Conservation (phyloP, 2,113 vertebrate genomes). For the Kryptolebias marmoratus region DNA sequence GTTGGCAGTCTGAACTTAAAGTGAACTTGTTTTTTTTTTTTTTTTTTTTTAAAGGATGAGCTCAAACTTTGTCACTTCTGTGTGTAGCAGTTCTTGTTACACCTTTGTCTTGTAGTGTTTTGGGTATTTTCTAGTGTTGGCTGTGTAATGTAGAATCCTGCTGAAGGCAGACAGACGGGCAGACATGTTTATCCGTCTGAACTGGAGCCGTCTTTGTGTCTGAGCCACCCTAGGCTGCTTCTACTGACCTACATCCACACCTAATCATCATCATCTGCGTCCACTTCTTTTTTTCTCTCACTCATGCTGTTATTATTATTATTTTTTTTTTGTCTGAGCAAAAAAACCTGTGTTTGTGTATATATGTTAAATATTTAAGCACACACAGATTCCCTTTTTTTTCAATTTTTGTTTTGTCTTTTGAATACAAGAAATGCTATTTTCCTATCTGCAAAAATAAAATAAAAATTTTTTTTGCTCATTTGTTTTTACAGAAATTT, state of each 20-base stretch:
- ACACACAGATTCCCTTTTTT: constrained; percentile 42
- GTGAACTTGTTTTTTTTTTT: constrained; percentile 39
- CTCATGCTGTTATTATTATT: background rate
- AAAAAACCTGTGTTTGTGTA: background rate
- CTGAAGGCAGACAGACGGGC: constrained; percentile 46
- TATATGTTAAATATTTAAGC: background rate
- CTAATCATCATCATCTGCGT: constrained; percentile 15
- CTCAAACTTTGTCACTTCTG: constrained; percentile 34
- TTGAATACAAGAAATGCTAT: constrained; percentile 81
- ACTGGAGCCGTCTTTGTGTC: constrained; percentile 65
- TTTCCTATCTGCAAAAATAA: constrained; percentile 83
- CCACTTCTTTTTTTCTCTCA: constrained; percentile 29
- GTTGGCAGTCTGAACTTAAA: constrained; percentile 19
- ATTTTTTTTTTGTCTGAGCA: constrained; percentile 53
- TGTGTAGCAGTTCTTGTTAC: constrained; percentile 35
- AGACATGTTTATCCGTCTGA: constrained; percentile 66
- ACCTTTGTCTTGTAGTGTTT: constrained; percentile 16
- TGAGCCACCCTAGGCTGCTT: constrained; percentile 72
- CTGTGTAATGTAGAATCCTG: constrained; percentile 20
- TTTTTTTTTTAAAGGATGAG: background rate
- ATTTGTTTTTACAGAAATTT: background rate
- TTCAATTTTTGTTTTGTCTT: constrained; percentile 48
- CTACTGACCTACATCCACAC: constrained; percentile 75
- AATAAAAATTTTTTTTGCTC: constrained; percentile 10
- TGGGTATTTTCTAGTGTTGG: background rate